Conservation (phyloP, 1,140 invertebrate genomes). For the Macrostomum lignano region DNA sequence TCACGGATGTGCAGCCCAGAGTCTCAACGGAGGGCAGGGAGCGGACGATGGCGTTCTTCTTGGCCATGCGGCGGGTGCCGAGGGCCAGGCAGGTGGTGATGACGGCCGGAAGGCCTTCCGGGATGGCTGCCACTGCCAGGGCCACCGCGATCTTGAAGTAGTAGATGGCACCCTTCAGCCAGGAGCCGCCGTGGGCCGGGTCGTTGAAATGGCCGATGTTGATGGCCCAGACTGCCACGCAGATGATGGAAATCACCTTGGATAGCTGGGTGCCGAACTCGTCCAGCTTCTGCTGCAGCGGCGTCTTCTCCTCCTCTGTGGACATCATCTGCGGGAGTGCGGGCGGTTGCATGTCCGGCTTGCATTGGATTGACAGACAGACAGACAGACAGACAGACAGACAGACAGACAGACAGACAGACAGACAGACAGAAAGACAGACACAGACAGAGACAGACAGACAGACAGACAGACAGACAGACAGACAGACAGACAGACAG, state of each 20-base stretch:
- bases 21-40: conserved; percentile 96
- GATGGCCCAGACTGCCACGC: conserved; percentile 98
- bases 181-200: conserved; percentile 92
- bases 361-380: too few species aligned
- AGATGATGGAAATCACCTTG: conserved; percentile 52
- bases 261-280: conserved; percentile 98
- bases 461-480: too few species aligned
- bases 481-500: too few species aligned
- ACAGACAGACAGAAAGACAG: too few species aligned
- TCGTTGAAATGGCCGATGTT: conserved; percentile 82
- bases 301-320: conserved; percentile 42
- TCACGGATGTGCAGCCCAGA: conserved; percentile 94
- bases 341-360: too few species aligned
- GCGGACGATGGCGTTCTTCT: conserved; percentile 98
- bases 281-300: conserved; percentile 94
- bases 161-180: conserved; percentile 95
- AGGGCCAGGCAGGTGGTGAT: conserved; percentile 95
- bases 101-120: conserved; percentile 76
- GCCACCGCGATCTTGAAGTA: conserved; percentile 99
- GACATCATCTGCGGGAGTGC: too few species aligned
- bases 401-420: too few species aligned
- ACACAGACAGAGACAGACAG: too few species aligned
- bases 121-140: conserved; percentile 74
- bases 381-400: too few species aligned
- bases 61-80: conserved; percentile 86